Percentiles rank a stretch among this genome's conserved stretches.
These are phyloP conservation scores for Sapayoa aenigma DNA, from an alignment of 2,113 vertebrate genomes.

Conservation along the genomic window DNA sequence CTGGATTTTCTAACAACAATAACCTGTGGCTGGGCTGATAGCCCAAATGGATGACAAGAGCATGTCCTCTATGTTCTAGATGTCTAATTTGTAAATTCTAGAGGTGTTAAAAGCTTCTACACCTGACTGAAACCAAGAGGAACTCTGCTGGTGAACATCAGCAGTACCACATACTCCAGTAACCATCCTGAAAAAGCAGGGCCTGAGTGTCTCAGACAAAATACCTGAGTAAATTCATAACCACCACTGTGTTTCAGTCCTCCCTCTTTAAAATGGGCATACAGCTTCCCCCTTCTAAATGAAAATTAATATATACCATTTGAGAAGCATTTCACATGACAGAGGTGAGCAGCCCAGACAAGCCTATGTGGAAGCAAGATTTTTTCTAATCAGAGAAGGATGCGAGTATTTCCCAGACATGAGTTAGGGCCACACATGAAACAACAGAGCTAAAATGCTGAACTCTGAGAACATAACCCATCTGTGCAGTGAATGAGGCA, in stretches of 20 bases:
- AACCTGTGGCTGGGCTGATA: not conserved
- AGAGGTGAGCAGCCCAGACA: not conserved
- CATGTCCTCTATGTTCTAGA: not conserved
- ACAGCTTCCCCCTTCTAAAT: not conserved
- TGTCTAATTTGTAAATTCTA: not conserved
- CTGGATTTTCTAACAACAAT: not conserved
- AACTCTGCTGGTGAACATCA: not conserved
- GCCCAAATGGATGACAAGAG: not conserved
- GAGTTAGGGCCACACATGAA: not conserved
- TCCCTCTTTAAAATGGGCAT: not conserved
- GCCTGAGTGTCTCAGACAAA: not conserved
- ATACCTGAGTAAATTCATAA: not conserved
- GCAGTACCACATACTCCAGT: not conserved
- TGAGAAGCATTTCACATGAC: not conserved
- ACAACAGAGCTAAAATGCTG: not conserved
- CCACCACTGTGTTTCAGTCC: not conserved
- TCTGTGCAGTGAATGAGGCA: constrained; percentile 8
- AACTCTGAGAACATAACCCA: constrained; percentile 7
- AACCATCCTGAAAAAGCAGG: not conserved
- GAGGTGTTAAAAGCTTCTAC: not conserved
- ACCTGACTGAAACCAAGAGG: not conserved
- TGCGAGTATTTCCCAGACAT: not conserved
- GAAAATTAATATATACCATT: not conserved
- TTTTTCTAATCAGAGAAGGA: not conserved
- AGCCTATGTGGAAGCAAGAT: not conserved